Percentiles rank a stretch among this genome's conserved stretches.
Conservation (phyloP, 2,888 invertebrate genomes). For the Rhagonycha fulva region DNA sequence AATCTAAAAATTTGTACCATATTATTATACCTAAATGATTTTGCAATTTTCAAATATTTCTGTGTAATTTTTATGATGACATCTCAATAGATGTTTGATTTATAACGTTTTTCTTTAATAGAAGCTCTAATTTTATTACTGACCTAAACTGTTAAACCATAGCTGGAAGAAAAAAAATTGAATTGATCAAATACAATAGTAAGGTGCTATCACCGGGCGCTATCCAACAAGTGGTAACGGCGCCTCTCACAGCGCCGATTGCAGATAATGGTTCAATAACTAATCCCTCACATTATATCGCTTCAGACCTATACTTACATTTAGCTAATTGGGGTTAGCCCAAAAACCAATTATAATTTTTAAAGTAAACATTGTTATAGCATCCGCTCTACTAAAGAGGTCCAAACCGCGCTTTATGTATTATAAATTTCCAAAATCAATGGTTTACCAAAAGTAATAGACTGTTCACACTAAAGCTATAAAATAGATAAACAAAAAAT, state of each 20-base stretch:
- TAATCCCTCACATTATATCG: conserved; percentile 50
- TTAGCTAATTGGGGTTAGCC: conserved; percentile 53
- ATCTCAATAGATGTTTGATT: conserved; percentile 4
- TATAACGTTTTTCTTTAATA: conserved; percentile 10
- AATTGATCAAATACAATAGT: conserved; percentile 2
- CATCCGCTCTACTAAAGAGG: conserved; percentile 41
- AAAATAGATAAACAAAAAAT: background rate
- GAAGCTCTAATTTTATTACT: conserved; percentile 1
- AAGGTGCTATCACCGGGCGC: conserved; percentile 25
- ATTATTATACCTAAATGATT: conserved; percentile 2
- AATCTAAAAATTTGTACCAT: background rate
- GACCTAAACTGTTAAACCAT: background rate
- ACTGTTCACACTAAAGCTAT: conserved; percentile 5
- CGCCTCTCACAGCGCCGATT: conserved; percentile 49
- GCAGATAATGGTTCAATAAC: conserved; percentile 53
- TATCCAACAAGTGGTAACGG: conserved; percentile 39
- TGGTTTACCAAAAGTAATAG: conserved; percentile 10
- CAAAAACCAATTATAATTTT: conserved; percentile 52
- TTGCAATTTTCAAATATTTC: background rate
- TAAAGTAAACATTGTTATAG: conserved; percentile 50
- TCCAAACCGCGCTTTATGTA: conserved; percentile 32
- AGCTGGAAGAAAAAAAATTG: background rate
- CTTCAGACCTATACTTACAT: conserved; percentile 52
- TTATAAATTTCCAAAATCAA: conserved; percentile 24
- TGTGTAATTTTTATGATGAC: background rate